These are phyloP conservation scores for Drosophila truncata DNA, from an alignment of 1,140 invertebrate species.

Conservation along the genomic window DNA sequence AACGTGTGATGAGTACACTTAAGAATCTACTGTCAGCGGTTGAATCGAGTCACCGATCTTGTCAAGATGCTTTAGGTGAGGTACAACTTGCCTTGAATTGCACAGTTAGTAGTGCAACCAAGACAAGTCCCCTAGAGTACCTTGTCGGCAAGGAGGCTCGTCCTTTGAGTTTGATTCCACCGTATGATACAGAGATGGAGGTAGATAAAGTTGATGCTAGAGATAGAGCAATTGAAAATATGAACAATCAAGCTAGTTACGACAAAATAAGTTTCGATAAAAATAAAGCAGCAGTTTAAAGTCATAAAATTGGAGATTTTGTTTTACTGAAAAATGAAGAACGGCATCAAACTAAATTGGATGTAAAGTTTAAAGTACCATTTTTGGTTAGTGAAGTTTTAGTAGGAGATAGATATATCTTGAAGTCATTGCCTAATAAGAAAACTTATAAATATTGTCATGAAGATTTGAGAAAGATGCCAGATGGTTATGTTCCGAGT, in stretches of 20 bases:
- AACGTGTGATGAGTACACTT: slow-evolving; percentile 23
- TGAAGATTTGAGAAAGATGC: too few species aligned
- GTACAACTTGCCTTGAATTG: too few species aligned
- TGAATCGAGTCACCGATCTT: slow-evolving; percentile 10
- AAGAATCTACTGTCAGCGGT: slow-evolving; percentile 20
- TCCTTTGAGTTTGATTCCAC: too few species aligned
- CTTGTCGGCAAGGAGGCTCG: too few species aligned
- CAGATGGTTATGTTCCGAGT: too few species aligned
- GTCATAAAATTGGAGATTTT: slow-evolving; percentile 29
- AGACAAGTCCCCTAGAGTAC: too few species aligned
- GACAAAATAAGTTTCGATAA: slow-evolving; percentile 28
- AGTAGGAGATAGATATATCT: too few species aligned
- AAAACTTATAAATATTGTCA: too few species aligned
- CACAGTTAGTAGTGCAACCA: too few species aligned
- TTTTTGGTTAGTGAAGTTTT: slow-evolving; percentile 6
- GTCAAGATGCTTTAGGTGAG: too few species aligned
- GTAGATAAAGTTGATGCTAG: slow-evolving; percentile 25
- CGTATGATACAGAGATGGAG: slow-evolving; percentile 25
- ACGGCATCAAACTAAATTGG: slow-evolving; percentile 13
- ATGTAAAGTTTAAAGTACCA: slow-evolving; percentile 8
- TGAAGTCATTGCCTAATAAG: too few species aligned
- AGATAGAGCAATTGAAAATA: slow-evolving; percentile 23
- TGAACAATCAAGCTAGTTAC: slow-evolving; percentile 18
- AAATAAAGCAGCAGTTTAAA: slow-evolving; percentile 27
- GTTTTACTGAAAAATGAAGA: slow-evolving; percentile 24